Evolutionary conservation across 2,797 vertebrate genomes (phyloP), one percentile per base, ranked within the genome.

Genomic region (Hipposideros larvatus): DNA sequence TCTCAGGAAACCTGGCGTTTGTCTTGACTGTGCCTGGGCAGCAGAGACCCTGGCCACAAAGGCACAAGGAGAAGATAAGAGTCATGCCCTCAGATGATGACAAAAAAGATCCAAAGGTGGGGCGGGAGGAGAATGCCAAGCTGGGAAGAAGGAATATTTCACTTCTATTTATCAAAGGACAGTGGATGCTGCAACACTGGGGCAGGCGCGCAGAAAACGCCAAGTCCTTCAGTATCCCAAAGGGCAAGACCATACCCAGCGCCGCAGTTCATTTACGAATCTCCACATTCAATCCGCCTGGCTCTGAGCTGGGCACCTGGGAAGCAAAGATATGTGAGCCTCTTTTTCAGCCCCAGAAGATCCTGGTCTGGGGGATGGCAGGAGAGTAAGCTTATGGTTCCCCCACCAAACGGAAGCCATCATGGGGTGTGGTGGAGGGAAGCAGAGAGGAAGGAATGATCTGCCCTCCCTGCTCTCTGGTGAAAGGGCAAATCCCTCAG

Each of bases 181-280:
- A 77, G 75, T 4, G 5, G 59, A 51, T 0, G 0, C 8, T 4
- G 2, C 2, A 34, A 61, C 18, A 1, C 0, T 1, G 71, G 48
- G 13, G 4, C 21, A 14, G 51, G 7, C 6, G 4, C 34, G 28
- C 19, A 28, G 73, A 14, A 84, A 78, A 51, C 18, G 24, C 63
- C 63, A 18, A 14, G 24, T 59, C 79, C 66, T 61, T 71, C 24
- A 13, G 68, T 1, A 2, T 34, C 48, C 28, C 43, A 1, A 37
- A 11, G 6, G 8, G 19, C 74, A 71, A 41, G 22, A 66, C n/a
- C 24, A 11, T 51, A 11, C 3, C 9, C 4, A 2, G 19, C 0
- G 4, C 41, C 65, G 31, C 21, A 16, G 6, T 14, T 51, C 63
- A 66, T 43, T 66, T 2, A 61, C 0, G 1, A 28, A 41, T 57